Evolutionary conservation across 2,888 invertebrate genomes (phyloP), one percentile per base, ranked within the genome.

Genomic region (Euplagia quadripunctaria): DNA sequence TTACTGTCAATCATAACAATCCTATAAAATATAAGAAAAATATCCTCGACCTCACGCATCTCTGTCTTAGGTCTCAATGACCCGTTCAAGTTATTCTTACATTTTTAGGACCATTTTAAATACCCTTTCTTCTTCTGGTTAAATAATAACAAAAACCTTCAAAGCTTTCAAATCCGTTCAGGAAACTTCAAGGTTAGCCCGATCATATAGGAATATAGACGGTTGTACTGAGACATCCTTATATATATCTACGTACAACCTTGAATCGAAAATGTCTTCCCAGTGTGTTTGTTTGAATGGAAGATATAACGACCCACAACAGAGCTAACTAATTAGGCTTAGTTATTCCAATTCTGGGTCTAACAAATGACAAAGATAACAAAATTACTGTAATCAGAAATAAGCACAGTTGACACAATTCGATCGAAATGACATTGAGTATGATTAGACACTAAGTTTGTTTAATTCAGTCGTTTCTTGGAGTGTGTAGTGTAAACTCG

Each of bases 361-460:
- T 31, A 20, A 51, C 31, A 16, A 66, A 70, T n/a, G 16, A 9
- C 70, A 46, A 61, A 68, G 16, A 68, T 69, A 69, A 46, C 58
- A 55, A 61, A 31, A 68, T 52, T 49, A 61, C 49, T 14, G 31
- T 20, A 65, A 72, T 65, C 73, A 52, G 52, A 51, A 64, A 61
- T 65, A 66, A 70, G 31, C 31, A 20, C 20, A 42, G 17, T 49
- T 63, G 67, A 64, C 43, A 70, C n/a, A 46, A 67, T 67, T 69
- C 46, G 20, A 49, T 51, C 67, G 63, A 78, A 70, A 78, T 58
- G 69, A 78, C 43, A 78, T 75, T 73, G 77, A 68, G 16, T 16
- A 17, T 69, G 63, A 72, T 75, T 75, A 74, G 75, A 41, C 67
- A 61, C 17, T 16, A 51, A 55, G 64, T 69, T 51, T 71, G n/a